Evolutionary conservation across 2,113 vertebrate species (phyloP), one percentile per base, ranked within the genome.

Genomic region (Sporophila hypoxantha): DNA sequence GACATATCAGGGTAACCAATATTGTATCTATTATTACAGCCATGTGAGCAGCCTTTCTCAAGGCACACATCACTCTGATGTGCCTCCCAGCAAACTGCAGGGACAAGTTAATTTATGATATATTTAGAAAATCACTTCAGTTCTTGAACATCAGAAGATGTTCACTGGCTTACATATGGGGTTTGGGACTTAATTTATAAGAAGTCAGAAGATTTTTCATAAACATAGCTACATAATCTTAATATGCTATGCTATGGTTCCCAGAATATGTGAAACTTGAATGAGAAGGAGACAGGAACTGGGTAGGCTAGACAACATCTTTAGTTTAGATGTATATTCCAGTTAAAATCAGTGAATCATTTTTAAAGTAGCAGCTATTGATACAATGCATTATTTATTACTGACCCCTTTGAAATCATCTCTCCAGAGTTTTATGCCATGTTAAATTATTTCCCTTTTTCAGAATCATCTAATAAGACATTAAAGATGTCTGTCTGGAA

Each of bases 391-490:
- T 85, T 91, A 77, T 89, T 92, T 93, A 70, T 82, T 49, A 77
- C 21, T 60, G 47, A 77, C 27, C 36, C 12, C 22, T 89, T 92
- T 93, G 88, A 77, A 89, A 87, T 22, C 2, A 8, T 56, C 8
- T 82, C 71, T 74, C 32, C 37, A 70, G 46, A 76, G 56, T 56
- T 82, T 57, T 85, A 80, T 74, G 56, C 27, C n/a, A 53, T 46
- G n/a, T 85, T 67, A 95, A 69, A 76, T 93, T 89, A 59, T 57
- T 17, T 87, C n/a, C 5, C 5, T 42, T 89, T 87, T 87, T 59
- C 29, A 29, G 36, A 89, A 61, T 74, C 37, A 39, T 92, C 82
- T 92, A 66, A 82, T 68, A 69, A 66, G 64, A 55, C 71, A 55
- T 57, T 92, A 73, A 85, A 89, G 67, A 66, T 89, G 41, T 17